A percentile compares a stretch with the other conserved stretches of the same genome.
phyloP scores from a whole-genome alignment of 2,113 vertebrate species.

The Syngnathus typhle region DNA sequence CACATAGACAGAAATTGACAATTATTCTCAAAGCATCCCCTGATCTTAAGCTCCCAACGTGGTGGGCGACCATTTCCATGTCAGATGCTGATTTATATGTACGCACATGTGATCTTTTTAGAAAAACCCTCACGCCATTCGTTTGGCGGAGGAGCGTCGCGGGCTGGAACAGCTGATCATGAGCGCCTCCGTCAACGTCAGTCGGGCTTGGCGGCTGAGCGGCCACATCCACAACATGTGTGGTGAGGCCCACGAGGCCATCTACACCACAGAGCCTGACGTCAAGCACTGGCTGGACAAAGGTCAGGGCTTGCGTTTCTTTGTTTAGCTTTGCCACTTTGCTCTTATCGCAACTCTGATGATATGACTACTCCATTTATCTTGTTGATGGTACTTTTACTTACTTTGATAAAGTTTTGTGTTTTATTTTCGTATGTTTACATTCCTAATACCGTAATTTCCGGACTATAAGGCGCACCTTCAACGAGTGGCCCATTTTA shows the following conservation, averaged over 20 bases:
- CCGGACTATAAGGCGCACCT: too few species aligned
- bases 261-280: slow-evolving; percentile 87
- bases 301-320: slow-evolving; percentile 69
- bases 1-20: too few species aligned
- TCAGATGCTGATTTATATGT: background rate
- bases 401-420: background rate
- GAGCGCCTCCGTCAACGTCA: slow-evolving; percentile 86
- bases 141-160: slow-evolving; percentile 85
- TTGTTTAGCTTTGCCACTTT: slow-evolving; percentile 8
- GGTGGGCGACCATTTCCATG: background rate
- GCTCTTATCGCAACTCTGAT: background rate
- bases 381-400: slow-evolving; percentile 9
- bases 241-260: slow-evolving; percentile 82
- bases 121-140: slow-evolving; percentile 88
- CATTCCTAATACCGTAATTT: background rate
- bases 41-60: too few species aligned
- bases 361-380: slow-evolving; percentile 10
- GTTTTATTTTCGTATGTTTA: slow-evolving; percentile 3
- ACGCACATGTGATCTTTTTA: slow-evolving; percentile 34
- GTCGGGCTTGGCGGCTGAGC: slow-evolving; percentile 82
- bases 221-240: slow-evolving; percentile 87
- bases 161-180: slow-evolving; percentile 82
- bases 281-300: slow-evolving; percentile 87
- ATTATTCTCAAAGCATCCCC: too few species aligned
- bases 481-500: too few species aligned